Conservation (phyloP, 2,797 vertebrate species). For the Halcyon badia region DNA sequence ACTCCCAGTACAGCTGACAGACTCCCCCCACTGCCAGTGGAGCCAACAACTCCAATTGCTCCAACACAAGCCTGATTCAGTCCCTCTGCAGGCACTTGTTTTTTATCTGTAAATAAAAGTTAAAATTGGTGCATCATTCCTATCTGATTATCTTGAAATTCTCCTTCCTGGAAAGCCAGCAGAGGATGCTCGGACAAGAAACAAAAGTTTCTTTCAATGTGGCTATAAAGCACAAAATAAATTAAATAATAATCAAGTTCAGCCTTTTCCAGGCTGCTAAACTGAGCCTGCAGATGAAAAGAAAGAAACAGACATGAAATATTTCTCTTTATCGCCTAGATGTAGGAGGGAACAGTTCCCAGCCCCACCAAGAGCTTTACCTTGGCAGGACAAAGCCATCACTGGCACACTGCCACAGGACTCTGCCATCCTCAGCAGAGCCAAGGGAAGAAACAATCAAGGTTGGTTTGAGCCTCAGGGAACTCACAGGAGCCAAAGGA, state of each 20-base stretch:
- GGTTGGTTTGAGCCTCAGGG: neutral
- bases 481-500: neutral
- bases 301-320: neutral
- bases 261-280: neutral
- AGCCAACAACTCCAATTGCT: neutral
- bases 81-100: neutral
- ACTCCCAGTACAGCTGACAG: neutral
- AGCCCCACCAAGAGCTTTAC: neutral
- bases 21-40: neutral
- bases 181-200: neutral
- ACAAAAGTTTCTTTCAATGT: neutral
- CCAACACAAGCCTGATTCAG: neutral
- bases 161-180: neutral
- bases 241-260: conserved; percentile 4
- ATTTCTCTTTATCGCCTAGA: neutral
- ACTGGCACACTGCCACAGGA: rapidly evolving
- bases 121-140: neutral
- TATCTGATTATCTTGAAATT: neutral
- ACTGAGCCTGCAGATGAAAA: neutral
- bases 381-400: neutral
- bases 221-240: neutral
- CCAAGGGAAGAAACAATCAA: neutral
- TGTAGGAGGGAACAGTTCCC: neutral
- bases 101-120: neutral
- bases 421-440: neutral